These are phyloP conservation scores for Ciconia nigra DNA, from an alignment of 2,797 vertebrate species.

Conservation along the genomic window DNA sequence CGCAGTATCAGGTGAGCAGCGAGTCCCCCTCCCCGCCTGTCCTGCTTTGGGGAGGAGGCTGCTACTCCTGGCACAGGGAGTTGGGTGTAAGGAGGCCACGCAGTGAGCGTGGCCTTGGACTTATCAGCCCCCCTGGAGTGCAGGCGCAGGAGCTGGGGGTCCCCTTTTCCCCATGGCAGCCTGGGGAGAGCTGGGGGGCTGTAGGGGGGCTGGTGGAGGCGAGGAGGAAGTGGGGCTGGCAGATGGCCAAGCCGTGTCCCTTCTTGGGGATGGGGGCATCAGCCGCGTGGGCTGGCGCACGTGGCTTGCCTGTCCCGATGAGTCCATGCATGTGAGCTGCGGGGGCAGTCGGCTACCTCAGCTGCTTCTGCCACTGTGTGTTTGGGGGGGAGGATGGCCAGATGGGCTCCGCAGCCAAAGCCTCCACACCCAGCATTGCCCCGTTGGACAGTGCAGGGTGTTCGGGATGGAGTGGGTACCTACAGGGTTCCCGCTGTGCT, in stretches of 20 bases:
- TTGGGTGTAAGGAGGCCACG: rapidly evolving
- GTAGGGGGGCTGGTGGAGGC: neutral
- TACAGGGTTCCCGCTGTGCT: rapidly evolving
- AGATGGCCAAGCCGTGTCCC: neutral
- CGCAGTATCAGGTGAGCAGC: rapidly evolving
- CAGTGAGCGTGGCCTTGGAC: neutral
- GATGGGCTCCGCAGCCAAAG: neutral
- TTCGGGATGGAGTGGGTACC: neutral
- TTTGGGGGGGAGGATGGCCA: neutral
- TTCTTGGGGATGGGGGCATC: neutral
- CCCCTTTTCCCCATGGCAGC: neutral
- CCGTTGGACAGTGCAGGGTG: rapidly evolving
- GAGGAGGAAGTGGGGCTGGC: neutral
- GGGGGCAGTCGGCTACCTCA: rapidly evolving
- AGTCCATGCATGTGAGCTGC: neutral
- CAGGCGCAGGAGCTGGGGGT: too few species aligned
- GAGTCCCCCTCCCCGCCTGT: neutral
- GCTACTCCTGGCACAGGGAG: neutral
- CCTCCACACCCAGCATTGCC: neutral
- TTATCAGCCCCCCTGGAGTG: neutral
- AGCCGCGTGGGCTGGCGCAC: neutral
- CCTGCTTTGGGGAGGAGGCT: neutral
- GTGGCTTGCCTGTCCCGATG: neutral
- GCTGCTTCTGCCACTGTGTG: neutral
- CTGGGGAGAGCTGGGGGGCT: neutral